Evolutionary conservation across 2,888 invertebrate species (phyloP).

Genomic region (Oithona nana): DNA sequence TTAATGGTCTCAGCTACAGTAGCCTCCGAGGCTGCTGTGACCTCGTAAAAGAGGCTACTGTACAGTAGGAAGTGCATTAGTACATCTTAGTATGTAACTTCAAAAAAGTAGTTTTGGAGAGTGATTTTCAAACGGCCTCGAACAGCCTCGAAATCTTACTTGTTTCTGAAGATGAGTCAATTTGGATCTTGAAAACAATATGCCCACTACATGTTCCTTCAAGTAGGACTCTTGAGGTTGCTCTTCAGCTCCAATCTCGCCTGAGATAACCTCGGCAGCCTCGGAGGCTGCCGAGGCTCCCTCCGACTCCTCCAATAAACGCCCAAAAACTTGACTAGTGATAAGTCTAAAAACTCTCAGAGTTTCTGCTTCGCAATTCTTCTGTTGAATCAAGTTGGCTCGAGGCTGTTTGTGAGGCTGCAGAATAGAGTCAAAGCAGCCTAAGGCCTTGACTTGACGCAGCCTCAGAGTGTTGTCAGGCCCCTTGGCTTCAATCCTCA

Average conservation of each 20-base stretch:
- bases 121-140: too few relatives aligned
- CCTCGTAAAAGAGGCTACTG: too few relatives aligned
- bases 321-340: constrained; percentile 54
- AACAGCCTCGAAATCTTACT: too few relatives aligned
- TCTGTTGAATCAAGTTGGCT: constrained; percentile 43
- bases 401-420: neutral
- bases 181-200: constrained; percentile 79
- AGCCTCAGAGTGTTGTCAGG: constrained; percentile 75
- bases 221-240: constrained; percentile 44
- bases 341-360: constrained; percentile 74
- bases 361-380: constrained; percentile 75
- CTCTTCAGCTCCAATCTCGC: constrained; percentile 4
- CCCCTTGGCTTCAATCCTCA: constrained; percentile 60
- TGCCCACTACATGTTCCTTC: constrained; percentile 88
- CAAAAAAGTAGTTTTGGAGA: too few relatives aligned
- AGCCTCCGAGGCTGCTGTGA: too few relatives aligned
- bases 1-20: too few relatives aligned
- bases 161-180: constrained; percentile 68
- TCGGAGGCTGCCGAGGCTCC: neutral
- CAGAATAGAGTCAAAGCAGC: constrained; percentile 26
- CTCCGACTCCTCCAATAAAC: constrained; percentile 41
- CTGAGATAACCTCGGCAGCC: constrained; percentile 27
- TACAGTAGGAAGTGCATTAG: too few relatives aligned
- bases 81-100: too few relatives aligned
- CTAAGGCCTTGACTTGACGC: constrained; percentile 55